Conservation (phyloP, 2,888 invertebrate species). For the Meghimatium bilineatum region DNA sequence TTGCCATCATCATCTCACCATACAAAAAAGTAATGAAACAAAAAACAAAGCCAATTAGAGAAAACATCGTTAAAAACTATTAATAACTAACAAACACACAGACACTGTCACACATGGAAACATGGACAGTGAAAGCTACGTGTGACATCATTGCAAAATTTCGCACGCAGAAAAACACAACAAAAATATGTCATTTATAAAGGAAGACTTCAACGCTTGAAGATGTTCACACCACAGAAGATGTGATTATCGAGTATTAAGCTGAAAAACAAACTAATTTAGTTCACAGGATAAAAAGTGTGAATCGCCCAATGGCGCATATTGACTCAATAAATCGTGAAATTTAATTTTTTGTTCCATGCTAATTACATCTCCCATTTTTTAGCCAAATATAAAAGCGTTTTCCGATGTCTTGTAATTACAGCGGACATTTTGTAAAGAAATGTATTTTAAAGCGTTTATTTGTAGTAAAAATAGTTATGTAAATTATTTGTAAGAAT, state of each 20-base stretch:
- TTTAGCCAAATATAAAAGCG: background rate
- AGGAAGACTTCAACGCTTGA: background rate
- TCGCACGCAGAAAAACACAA: too few relatives aligned
- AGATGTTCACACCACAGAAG: background rate
- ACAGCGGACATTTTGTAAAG: background rate
- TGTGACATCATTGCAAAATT: too few relatives aligned
- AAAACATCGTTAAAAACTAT: too few relatives aligned
- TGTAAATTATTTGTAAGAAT: too few relatives aligned
- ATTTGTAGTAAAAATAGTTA: too few relatives aligned
- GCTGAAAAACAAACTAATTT: background rate
- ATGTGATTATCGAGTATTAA: background rate
- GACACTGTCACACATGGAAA: too few relatives aligned
- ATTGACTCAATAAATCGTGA: background rate
- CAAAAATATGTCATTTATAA: background rate
- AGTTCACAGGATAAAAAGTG: background rate
- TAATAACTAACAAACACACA: too few relatives aligned
- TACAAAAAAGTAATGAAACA: too few relatives aligned
- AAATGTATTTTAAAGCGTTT: background rate
- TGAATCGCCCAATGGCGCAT: background rate
- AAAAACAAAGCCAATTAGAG: too few relatives aligned
- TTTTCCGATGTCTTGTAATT: background rate
- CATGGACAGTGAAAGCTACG: too few relatives aligned
- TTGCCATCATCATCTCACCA: too few relatives aligned
- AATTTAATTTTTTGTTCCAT: background rate
- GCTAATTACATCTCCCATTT: background rate